Conservation (phyloP, 2,888 invertebrate species). For the Colletes collaris region DNA sequence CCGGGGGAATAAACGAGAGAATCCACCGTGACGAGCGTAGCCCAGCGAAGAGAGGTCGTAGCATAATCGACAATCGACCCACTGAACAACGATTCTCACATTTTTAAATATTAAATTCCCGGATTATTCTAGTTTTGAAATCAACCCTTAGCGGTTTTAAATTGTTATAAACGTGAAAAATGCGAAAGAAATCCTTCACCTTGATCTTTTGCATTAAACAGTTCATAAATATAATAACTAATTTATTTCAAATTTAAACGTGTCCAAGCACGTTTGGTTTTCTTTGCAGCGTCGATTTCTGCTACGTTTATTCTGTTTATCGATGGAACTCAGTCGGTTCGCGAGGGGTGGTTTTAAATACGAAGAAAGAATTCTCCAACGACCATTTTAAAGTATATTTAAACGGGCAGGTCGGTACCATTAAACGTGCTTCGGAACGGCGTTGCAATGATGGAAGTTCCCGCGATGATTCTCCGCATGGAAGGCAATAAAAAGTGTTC, state of each 20-base stretch:
- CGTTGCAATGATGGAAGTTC: neutral
- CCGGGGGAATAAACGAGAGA: conserved; percentile 2
- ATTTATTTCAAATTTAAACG: no score
- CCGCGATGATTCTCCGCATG: conserved; percentile 13
- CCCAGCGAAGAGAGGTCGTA: neutral
- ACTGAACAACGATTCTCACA: no score
- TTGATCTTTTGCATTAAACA: no score
- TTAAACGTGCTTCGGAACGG: neutral
- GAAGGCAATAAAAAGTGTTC: conserved; percentile 8
- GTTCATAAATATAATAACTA: no score
- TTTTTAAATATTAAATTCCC: no score
- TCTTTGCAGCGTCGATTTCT: no score
- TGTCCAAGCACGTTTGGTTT: no score
- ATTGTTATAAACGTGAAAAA: no score
- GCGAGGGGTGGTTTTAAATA: neutral
- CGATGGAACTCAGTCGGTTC: neutral
- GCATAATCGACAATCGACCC: neutral
- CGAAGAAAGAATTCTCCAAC: neutral
- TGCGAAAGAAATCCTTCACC: no score
- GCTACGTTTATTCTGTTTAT: neutral
- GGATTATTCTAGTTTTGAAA: no score
- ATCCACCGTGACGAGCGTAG: neutral
- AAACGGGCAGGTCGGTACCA: neutral
- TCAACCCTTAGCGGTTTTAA: no score
- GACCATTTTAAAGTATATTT: neutral